Evolutionary conservation across 2,797 vertebrate species (phyloP), one percentile per base, ranked within the genome.

Genomic region (Neoniphon sammara): DNA sequence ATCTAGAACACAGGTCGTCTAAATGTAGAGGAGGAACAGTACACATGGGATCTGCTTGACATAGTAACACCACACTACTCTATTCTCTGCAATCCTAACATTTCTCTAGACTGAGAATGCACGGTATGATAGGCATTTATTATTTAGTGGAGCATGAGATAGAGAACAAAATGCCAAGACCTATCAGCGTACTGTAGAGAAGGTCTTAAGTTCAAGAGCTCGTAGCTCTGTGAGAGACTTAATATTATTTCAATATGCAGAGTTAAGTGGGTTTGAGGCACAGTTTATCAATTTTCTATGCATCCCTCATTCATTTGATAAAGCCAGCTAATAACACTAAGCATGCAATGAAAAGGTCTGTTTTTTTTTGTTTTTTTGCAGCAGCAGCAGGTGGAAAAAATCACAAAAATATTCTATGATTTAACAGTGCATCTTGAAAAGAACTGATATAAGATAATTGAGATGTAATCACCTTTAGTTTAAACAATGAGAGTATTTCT

Each of bases 131-230:
- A 87, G 80, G 68, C 87, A 93, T 94, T 88, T 88, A 93, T 93
- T 92, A 94, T 94, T 93, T 87, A 94, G 80, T 85, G 86, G 81
- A 87, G 85, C 76, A 81, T 72, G 75, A 90, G 85, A 89, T 77
- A 81, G 73, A 73, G 81, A 91, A 90, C 85, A 91, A 88, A 87
- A 91, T 87, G 81, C 83, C 89, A 87, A 72, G 76, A 85, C 85
- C 91, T 82, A 85, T 89, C 88, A 83, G 77, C 58, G 76, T 66
- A 71, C 70, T 75, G 77, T 74, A 59, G 80, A 80, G 70, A 79
- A 64, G 72, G 80, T 76, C 84, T 80, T 76, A 69, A 82, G 80
- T 87, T 86, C 69, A 67, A 75, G 74, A 88, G 78, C 78, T 80
- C 65, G 69, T 57, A 46, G 65, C 63, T 80, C 77, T 72, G 53